Evolutionary conservation across 2,113 vertebrate genomes (phyloP).

Genomic region (Pteropus alecto): DNA sequence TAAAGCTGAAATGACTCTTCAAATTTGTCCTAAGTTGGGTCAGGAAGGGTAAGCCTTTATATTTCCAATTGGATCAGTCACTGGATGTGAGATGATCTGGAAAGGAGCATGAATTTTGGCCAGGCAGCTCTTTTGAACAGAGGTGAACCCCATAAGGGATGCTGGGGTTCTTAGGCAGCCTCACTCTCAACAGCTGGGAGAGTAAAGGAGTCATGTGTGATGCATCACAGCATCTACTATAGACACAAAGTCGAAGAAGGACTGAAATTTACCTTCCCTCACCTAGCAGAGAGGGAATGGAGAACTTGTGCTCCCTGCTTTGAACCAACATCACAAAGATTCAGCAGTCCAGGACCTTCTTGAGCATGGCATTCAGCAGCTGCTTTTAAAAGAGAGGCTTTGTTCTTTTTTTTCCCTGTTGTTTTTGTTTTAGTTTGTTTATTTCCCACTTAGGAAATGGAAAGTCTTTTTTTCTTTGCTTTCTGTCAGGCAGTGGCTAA

Average conservation of each 20-base stretch:
- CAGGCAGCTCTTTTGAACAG: background rate
- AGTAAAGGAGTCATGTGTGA: background rate
- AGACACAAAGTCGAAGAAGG: background rate
- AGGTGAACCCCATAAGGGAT: background rate
- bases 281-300: background rate
- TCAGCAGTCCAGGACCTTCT: background rate
- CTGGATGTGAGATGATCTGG: background rate
- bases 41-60: background rate
- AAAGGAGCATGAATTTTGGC: background rate
- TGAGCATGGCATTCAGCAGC: background rate
- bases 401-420: background rate
- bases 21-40: background rate
- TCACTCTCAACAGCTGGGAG: background rate
- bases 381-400: background rate
- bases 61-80: background rate
- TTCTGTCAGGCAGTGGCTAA: background rate
- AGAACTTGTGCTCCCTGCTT: background rate
- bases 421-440: conserved; percentile 20
- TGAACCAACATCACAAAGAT: background rate
- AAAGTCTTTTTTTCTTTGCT: background rate
- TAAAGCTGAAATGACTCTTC: background rate
- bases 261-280: background rate
- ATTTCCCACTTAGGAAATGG: background rate
- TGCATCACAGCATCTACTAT: background rate
- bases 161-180: background rate